phyloP scores from a whole-genome alignment of 2,888 invertebrate genomes.

The Amphipoea oculea region DNA sequence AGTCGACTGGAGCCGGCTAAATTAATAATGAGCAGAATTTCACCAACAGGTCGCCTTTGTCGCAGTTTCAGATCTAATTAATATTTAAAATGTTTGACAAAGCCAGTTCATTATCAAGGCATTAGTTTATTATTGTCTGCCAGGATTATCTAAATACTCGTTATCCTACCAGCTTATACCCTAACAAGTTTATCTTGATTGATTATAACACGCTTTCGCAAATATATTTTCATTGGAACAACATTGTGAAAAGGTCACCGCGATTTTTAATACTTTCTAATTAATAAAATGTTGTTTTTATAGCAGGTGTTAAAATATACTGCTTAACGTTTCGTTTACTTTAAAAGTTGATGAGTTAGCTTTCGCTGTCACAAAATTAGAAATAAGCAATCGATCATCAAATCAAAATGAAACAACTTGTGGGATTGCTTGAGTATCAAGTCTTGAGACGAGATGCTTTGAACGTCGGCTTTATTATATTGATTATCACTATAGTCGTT shows the following conservation, averaged over 20 bases:
- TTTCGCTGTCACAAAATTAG: slow-evolving; percentile 26
- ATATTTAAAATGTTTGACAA: slow-evolving; percentile 44
- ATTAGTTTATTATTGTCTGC: slow-evolving; percentile 32
- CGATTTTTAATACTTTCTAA: slow-evolving; percentile 64
- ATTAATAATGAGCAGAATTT: slow-evolving; percentile 10
- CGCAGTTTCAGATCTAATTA: slow-evolving; percentile 34
- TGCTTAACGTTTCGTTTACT: slow-evolving; percentile 39
- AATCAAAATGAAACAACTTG: background rate
- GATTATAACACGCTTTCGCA: slow-evolving; percentile 57
- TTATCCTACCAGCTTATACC: slow-evolving; percentile 32
- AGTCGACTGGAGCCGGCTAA: background rate
- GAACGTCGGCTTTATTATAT: background rate
- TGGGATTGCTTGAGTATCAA: too few relatives aligned
- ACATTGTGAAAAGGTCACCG: slow-evolving; percentile 46
- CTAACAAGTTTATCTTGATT: slow-evolving; percentile 50
- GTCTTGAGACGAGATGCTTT: too few relatives aligned
- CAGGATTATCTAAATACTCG: slow-evolving; percentile 44
- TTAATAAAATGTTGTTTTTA: slow-evolving; percentile 38
- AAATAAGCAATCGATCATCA: background rate
- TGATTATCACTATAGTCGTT: background rate
- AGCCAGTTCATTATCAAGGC: slow-evolving; percentile 41
- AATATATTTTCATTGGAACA: slow-evolving; percentile 49
- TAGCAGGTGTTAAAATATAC: slow-evolving; percentile 18
- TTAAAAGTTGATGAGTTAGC: background rate
- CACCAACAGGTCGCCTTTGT: slow-evolving; percentile 25